These are phyloP conservation scores for Apamea epomidion DNA, from an alignment of 2,888 invertebrate genomes.

Conservation along the genomic window DNA sequence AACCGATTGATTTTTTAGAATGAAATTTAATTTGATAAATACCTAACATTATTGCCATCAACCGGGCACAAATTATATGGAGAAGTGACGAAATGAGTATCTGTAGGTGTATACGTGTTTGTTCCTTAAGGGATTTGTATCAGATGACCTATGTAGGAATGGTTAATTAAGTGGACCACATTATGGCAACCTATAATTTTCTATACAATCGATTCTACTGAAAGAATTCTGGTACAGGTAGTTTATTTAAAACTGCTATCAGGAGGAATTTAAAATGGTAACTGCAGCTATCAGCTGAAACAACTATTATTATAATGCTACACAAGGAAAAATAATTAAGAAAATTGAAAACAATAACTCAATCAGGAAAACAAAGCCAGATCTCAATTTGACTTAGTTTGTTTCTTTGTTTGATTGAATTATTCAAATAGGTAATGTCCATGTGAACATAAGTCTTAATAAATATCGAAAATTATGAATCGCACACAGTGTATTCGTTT, in stretches of 20 bases:
- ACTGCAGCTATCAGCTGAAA: neutral
- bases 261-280: neutral
- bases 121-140: neutral
- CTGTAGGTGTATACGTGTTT: neutral
- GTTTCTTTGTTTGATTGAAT: neutral
- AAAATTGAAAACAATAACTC: neutral
- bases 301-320: too few relatives aligned
- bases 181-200: neutral
- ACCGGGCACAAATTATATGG: neutral
- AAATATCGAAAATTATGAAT: neutral
- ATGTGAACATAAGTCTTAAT: neutral
- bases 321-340: neutral
- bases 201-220: too few relatives aligned
- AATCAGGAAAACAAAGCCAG: neutral
- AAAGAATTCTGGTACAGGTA: neutral
- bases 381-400: neutral
- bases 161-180: neutral
- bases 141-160: neutral
- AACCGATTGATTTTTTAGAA: too few relatives aligned
- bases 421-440: neutral
- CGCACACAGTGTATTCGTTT: neutral
- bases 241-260: neutral
- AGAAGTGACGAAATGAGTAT: neutral
- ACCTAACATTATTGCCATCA: neutral
- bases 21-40: too few relatives aligned